Evolutionary conservation across 2,113 vertebrate species (phyloP).

Genomic region (Phoenicopterus ruber): DNA sequence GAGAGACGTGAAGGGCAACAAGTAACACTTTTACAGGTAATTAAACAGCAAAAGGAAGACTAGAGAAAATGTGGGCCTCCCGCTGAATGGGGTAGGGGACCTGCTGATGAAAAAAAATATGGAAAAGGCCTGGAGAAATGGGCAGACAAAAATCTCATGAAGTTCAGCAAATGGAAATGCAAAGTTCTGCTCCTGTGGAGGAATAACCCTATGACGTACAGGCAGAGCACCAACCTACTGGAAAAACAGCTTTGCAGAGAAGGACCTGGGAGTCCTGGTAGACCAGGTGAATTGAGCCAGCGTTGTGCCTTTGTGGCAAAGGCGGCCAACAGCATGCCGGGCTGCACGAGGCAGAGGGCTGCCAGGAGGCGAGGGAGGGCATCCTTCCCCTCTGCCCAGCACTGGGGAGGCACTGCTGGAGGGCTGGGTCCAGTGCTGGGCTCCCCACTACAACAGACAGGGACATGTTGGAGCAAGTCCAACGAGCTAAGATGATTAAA

Average conservation of each 20-base stretch:
- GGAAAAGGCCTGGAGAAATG: neutral
- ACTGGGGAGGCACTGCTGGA: neutral
- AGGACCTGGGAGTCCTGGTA: neutral
- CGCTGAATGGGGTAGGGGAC: neutral
- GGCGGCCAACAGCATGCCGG: neutral
- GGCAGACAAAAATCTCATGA: neutral
- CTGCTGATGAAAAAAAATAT: neutral
- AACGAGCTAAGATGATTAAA: neutral
- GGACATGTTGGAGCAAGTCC: neutral
- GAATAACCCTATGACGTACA: neutral
- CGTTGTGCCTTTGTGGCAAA: neutral
- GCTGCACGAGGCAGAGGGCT: neutral
- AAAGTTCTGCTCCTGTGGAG: neutral
- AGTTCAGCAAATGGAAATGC: neutral
- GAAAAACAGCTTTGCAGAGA: neutral
- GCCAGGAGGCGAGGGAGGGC: rapidly evolving
- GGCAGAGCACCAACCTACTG: neutral
- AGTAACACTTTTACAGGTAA: neutral
- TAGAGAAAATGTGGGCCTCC: neutral
- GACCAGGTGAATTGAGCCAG: neutral
- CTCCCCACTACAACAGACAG: neutral
- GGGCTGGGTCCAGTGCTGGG: neutral
- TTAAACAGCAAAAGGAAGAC: neutral
- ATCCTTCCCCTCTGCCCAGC: neutral
- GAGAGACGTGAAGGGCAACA: neutral